These are phyloP conservation scores for Mnemiopsis leidyi DNA, from an alignment of 37 sponge, comb jelly and placozoan genomes.

Conservation along the genomic window DNA sequence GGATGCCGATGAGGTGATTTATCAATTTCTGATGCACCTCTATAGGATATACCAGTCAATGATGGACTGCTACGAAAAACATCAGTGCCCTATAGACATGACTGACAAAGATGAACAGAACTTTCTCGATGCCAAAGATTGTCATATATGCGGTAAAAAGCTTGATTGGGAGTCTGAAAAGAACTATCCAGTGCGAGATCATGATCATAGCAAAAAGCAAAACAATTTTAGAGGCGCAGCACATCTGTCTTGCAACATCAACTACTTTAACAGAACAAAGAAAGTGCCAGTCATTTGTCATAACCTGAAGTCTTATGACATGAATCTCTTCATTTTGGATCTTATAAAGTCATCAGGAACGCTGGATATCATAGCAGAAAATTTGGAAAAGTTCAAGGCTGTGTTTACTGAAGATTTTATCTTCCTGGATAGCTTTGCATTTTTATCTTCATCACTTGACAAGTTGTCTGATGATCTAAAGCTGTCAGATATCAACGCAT, in stretches of 20 bases:
- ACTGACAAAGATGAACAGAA: not conserved
- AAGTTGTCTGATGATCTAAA: not conserved
- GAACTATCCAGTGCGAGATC: slow-evolving; percentile 26
- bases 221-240: slow-evolving; percentile 33
- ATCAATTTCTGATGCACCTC: not conserved
- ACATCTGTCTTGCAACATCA: not conserved
- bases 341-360: not conserved
- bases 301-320: slow-evolving; percentile 17
- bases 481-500: not conserved
- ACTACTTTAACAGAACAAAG: slow-evolving; percentile 42
- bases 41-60: not conserved
- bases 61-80: slow-evolving; percentile 23
- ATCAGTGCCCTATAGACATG: not conserved
- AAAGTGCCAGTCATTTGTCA: slow-evolving; percentile 28
- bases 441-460: slow-evolving; percentile 23
- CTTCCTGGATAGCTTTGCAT: slow-evolving; percentile 53
- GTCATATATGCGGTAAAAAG: not conserved
- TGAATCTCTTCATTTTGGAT: slow-evolving; percentile 8
- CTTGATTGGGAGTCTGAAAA: slow-evolving; percentile 40
- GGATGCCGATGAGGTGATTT: not conserved
- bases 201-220: slow-evolving; percentile 26
- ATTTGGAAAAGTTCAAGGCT: slow-evolving; percentile 29
- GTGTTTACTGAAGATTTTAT: slow-evolving; percentile 22
- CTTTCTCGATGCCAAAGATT: not conserved
- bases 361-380: not conserved